These are phyloP conservation scores for Dicaeum eximium DNA, from an alignment of 2,113 vertebrate species.

Conservation along the genomic window DNA sequence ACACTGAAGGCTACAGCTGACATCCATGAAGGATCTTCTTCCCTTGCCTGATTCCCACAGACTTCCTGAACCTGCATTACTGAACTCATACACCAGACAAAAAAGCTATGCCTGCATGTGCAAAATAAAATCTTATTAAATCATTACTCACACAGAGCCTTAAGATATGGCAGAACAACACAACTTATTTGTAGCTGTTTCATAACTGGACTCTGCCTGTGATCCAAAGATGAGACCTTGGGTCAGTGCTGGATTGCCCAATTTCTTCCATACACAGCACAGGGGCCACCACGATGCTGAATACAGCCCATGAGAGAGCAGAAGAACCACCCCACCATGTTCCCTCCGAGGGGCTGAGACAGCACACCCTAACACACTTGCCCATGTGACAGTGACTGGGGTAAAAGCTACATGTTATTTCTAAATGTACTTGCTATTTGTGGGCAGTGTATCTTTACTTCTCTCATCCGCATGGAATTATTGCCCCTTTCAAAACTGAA, in stretches of 20 bases:
- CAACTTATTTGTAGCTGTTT: not conserved
- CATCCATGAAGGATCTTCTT: not conserved
- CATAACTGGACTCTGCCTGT: not conserved
- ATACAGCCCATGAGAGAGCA: fast-evolving
- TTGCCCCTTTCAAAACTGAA: constrained; percentile 6
- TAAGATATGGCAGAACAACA: not conserved
- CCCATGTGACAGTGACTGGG: not conserved
- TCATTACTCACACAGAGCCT: not conserved
- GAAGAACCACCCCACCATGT: not conserved
- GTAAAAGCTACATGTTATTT: not conserved
- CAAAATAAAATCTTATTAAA: not conserved
- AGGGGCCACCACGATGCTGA: not conserved
- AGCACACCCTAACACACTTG: not conserved
- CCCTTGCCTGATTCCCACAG: not conserved
- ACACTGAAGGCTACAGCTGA: not conserved
- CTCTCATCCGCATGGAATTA: constrained; percentile 6
- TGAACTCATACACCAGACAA: not conserved
- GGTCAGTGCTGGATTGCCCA: not conserved
- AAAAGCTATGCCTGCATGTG: not conserved
- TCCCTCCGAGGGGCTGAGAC: fast-evolving
- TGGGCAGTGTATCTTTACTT: not conserved
- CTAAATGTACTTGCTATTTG: not conserved
- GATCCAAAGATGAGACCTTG: not conserved
- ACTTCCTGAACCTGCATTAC: not conserved
- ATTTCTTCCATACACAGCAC: not conserved